Evolutionary conservation across 2,888 invertebrate genomes (phyloP).

Genomic region (Aleiodes alternator): DNA sequence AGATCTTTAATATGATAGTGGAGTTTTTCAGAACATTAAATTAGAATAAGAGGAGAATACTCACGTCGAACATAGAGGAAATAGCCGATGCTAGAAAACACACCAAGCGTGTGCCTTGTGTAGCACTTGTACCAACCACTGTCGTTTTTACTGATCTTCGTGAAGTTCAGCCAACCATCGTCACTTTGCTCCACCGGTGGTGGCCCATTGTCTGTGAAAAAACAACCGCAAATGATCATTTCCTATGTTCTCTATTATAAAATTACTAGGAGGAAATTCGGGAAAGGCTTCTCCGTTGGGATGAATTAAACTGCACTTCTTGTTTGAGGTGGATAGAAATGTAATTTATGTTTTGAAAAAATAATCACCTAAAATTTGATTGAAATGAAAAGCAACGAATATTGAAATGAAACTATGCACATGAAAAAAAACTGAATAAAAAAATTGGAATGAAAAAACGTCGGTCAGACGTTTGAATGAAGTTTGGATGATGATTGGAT

Average conservation of each 20-base stretch:
- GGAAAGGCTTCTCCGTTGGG: neutral
- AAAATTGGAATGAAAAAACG: too few species aligned
- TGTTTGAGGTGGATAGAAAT: too few species aligned
- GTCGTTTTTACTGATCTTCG: conserved; percentile 85
- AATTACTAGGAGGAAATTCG: neutral
- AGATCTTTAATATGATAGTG: neutral
- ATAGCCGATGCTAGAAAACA: conserved; percentile 93
- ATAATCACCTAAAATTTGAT: too few species aligned
- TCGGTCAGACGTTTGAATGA: too few species aligned
- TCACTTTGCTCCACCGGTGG: conserved; percentile 81
- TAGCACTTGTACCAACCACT: conserved; percentile 96
- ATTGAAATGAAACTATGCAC: too few species aligned
- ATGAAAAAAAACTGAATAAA: too few species aligned
- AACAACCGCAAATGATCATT: conserved; percentile 21
- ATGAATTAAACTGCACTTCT: too few species aligned
- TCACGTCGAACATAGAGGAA: conserved; percentile 92
- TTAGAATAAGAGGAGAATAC: conserved; percentile 72
- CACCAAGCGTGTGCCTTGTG: conserved; percentile 87
- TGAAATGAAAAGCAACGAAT: too few species aligned
- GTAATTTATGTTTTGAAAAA: too few species aligned
- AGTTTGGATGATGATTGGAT: too few species aligned
- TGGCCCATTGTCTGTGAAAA: conserved; percentile 71
- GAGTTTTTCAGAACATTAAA: too few species aligned
- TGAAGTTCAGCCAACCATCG: conserved; percentile 91
- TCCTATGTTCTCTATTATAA: conserved; percentile 1